Evolutionary conservation across 2,888 invertebrate genomes (phyloP).

Genomic region (Nomada hirtipes): DNA sequence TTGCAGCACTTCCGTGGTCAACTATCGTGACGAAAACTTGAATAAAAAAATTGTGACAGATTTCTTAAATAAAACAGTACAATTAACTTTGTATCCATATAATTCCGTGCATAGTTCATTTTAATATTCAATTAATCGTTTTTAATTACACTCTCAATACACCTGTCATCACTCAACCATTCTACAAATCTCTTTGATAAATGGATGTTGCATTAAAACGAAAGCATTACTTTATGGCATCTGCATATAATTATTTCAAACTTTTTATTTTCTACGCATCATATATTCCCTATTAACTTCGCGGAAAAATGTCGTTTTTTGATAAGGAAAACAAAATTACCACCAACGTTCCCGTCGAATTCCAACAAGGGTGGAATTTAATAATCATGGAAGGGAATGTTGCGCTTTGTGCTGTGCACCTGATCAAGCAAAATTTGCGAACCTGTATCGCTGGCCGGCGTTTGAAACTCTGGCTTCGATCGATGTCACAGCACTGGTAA

Average conservation of each 20-base stretch:
- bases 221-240: too few relatives aligned
- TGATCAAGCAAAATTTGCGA: constrained; percentile 9
- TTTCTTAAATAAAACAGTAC: constrained; percentile 13
- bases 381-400: constrained; percentile 21
- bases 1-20: neutral
- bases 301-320: too few relatives aligned
- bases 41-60: constrained; percentile 6
- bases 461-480: constrained; percentile 37
- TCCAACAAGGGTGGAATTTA: neutral
- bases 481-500: constrained; percentile 1
- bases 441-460: neutral
- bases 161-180: too few relatives aligned
- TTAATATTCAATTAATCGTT: constrained; percentile 1
- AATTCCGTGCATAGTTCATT: constrained; percentile 3
- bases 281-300: too few relatives aligned
- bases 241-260: too few relatives aligned
- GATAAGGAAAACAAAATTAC: too few relatives aligned
- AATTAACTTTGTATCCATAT: constrained; percentile 9
- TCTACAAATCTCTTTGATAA: too few relatives aligned
- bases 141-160: too few relatives aligned
- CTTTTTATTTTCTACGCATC: too few relatives aligned
- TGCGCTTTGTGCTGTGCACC: constrained; percentile 3
- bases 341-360: neutral
- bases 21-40: neutral
- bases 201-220: too few relatives aligned